These are phyloP conservation scores for Mesocricetus auratus DNA, from an alignment of 2,113 vertebrate genomes.

Conservation along the genomic window DNA sequence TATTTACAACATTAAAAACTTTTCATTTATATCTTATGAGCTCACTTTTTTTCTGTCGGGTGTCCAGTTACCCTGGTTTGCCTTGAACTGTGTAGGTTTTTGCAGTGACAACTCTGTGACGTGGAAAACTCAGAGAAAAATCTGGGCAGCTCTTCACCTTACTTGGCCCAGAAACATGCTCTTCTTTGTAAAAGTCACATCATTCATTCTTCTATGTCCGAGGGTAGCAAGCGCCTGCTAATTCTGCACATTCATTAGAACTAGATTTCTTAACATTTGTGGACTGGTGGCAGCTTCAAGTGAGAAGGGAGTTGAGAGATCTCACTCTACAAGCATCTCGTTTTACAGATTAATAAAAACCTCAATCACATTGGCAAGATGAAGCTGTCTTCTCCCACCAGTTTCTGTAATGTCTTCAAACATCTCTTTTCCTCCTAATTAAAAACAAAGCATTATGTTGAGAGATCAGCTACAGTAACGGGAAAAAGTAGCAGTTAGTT, in stretches of 20 bases:
- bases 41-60: neutral
- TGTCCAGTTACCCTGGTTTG: neutral
- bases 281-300: neutral
- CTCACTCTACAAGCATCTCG: slow-evolving; percentile 3
- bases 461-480: slow-evolving; percentile 65
- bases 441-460: slow-evolving; percentile 71
- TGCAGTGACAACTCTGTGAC: neutral
- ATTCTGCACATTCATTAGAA: slow-evolving; percentile 41
- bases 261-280: slow-evolving; percentile 40
- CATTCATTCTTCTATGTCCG: neutral
- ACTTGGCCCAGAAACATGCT: neutral
- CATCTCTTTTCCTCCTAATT: slow-evolving; percentile 67
- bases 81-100: neutral
- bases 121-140: slow-evolving; percentile 2
- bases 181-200: slow-evolving; percentile 6
- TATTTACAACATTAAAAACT: neutral
- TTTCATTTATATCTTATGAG: neutral
- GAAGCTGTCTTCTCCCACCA: slow-evolving; percentile 1
- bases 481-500: slow-evolving; percentile 63
- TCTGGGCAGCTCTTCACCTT: neutral
- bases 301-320: slow-evolving; percentile 4
- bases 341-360: slow-evolving; percentile 64
- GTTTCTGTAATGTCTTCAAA: slow-evolving; percentile 69
- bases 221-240: slow-evolving; percentile 5
- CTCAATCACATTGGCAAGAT: neutral